Evolutionary conservation across 1,140 invertebrate species (phyloP).

Genomic region (roundworm (Caenorhabditis elegans)): DNA sequence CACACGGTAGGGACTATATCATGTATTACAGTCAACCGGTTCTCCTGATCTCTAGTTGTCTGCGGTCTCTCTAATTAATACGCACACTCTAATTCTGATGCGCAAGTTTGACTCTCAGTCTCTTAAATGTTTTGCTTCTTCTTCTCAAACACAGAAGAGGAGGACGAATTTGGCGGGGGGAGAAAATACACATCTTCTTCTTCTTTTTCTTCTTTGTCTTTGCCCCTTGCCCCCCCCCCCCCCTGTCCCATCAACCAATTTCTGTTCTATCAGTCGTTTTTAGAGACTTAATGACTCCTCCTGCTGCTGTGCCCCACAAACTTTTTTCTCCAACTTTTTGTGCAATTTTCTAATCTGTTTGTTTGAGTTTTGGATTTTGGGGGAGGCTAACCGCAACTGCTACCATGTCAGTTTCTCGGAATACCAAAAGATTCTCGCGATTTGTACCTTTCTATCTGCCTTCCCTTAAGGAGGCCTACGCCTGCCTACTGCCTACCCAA

Average conservation of each 20-base stretch:
- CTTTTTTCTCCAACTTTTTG: not conserved
- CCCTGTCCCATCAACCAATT: not conserved
- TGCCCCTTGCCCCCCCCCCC: not conserved
- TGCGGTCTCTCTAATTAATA: conserved; percentile 12
- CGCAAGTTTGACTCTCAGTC: conserved; percentile 22
- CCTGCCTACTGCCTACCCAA: too few species aligned
- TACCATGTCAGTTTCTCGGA: too few species aligned
- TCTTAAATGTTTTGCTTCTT: conserved; percentile 28
- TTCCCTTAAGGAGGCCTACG: too few species aligned
- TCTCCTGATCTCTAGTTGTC: not conserved
- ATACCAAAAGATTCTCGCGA: too few species aligned
- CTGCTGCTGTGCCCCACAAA: not conserved
- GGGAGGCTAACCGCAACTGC: too few species aligned
- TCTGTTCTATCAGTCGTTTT: not conserved
- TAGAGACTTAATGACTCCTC: conserved; percentile 13
- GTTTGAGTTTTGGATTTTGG: conserved; percentile 16
- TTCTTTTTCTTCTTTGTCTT: not conserved
- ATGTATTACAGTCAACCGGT: conserved; percentile 25
- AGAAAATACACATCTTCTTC: conserved; percentile 10
- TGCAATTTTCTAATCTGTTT: not conserved
- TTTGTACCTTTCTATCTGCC: too few species aligned
- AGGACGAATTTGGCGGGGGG: not conserved
- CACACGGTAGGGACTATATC: not conserved
- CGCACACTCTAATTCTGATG: too few species aligned
- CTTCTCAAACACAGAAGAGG: not conserved